Evolutionary conservation across 2,888 invertebrate genomes (phyloP).

Genomic region (Apamea monoglypha): DNA sequence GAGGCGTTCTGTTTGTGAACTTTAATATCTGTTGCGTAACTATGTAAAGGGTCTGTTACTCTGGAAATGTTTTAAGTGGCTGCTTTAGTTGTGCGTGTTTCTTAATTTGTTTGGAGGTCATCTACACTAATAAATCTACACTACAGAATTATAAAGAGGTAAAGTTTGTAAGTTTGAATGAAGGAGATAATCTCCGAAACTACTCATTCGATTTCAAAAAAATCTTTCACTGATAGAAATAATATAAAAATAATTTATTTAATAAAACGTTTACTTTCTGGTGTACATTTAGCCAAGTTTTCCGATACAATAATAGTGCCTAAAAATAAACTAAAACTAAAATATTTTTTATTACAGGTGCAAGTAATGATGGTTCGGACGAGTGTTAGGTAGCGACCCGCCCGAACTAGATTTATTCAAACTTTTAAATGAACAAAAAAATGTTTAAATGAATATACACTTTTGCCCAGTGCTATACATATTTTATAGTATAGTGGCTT

Average conservation of each 20-base stretch:
- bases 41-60: conserved; percentile 33
- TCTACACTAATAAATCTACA: background rate
- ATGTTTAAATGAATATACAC: background rate
- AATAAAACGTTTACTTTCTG: too few species aligned
- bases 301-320: too few species aligned
- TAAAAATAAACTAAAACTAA: too few species aligned
- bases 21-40: conserved; percentile 50
- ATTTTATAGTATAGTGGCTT: background rate
- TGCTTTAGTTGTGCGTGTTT: conserved; percentile 13
- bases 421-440: too few species aligned
- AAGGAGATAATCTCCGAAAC: background rate
- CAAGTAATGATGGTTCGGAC: too few species aligned
- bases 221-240: background rate
- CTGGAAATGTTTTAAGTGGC: conserved; percentile 23
- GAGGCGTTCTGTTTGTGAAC: conserved; percentile 45
- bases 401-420: too few species aligned
- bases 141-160: background rate
- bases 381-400: too few species aligned
- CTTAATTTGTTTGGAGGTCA: conserved; percentile 4
- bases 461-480: background rate
- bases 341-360: too few species aligned
- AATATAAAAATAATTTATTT: too few species aligned
- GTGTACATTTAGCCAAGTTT: too few species aligned
- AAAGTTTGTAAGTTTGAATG: background rate
- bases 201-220: background rate